Evolutionary conservation across 1,140 invertebrate genomes (phyloP).

Genomic region (Leucophenga varia): DNA sequence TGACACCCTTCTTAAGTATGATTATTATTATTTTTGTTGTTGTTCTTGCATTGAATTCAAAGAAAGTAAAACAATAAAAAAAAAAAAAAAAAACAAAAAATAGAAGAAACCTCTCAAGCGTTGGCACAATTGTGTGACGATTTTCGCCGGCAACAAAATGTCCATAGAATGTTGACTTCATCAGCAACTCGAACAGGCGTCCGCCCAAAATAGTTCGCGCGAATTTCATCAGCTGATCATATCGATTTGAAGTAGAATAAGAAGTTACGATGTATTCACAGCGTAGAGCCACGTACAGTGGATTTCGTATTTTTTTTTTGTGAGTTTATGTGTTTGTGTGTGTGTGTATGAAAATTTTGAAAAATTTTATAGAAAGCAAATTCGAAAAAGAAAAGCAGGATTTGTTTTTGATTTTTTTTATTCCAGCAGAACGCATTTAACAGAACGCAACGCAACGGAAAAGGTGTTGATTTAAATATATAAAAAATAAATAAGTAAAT

Average conservation of each 20-base stretch:
- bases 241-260: not conserved
- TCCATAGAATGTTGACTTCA: slow-evolving; percentile 96
- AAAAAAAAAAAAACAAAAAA: too few relatives aligned
- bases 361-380: not conserved
- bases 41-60: too few relatives aligned
- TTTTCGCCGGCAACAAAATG: slow-evolving; percentile 98
- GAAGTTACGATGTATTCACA: too few relatives aligned
- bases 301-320: slow-evolving; percentile 10
- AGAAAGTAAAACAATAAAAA: too few relatives aligned
- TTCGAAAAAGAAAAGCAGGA: slow-evolving; percentile 1
- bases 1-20: too few relatives aligned
- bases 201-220: slow-evolving; percentile 80
- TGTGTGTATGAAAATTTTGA: not conserved
- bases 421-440: slow-evolving; percentile 7
- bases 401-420: slow-evolving; percentile 4
- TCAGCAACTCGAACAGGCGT: slow-evolving; percentile 79
- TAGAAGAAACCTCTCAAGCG: slow-evolving; percentile 67
- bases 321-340: not conserved
- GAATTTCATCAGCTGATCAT: slow-evolving; percentile 81
- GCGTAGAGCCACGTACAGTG: not conserved
- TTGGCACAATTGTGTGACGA: slow-evolving; percentile 82
- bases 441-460: slow-evolving; percentile 8
- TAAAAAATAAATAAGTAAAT: slow-evolving; percentile 13
- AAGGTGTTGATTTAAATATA: not conserved
- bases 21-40: too few relatives aligned